A percentile compares a stretch with the other conserved stretches of the same genome.
These are phyloP conservation scores for Lanius collurio DNA, from an alignment of 2,113 vertebrate species.

Conservation along the genomic window DNA sequence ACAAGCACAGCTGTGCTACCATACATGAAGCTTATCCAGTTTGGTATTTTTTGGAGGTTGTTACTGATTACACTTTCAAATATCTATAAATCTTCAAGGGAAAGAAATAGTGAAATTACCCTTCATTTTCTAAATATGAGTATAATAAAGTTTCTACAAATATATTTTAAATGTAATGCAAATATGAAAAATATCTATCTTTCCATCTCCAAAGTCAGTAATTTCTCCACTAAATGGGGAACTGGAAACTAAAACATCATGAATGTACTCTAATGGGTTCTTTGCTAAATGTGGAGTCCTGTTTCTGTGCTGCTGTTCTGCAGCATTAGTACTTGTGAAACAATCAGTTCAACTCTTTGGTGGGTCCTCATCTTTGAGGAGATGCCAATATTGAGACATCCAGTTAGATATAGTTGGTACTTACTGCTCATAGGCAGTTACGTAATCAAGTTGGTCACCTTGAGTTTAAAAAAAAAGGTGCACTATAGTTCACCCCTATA, in stretches of 20 bases:
- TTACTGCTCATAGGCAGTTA: not conserved
- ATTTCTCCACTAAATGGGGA: not conserved
- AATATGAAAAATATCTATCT: not conserved
- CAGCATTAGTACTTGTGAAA: not conserved
- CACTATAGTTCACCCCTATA: not conserved
- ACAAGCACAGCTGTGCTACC: not conserved
- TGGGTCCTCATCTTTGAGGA: not conserved
- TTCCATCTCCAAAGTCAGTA: not conserved
- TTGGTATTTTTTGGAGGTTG: rapidly evolving
- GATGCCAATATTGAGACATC: not conserved
- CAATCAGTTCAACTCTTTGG: not conserved
- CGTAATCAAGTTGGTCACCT: not conserved
- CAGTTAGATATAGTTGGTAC: not conserved
- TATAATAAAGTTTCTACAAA: not conserved
- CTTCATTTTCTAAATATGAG: not conserved
- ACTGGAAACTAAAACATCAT: not conserved
- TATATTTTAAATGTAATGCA: not conserved
- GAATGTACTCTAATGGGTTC: not conserved
- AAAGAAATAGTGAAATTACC: not conserved
- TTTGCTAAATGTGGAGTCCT: not conserved
- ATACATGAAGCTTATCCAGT: not conserved
- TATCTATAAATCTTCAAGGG: not conserved
- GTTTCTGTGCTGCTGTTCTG: not conserved
- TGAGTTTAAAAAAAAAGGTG: not conserved
- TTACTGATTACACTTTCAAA: not conserved